Base-by-base conservation (phyloP, 2,113 vertebrate species). In the Trogon surrucura region DNA sequence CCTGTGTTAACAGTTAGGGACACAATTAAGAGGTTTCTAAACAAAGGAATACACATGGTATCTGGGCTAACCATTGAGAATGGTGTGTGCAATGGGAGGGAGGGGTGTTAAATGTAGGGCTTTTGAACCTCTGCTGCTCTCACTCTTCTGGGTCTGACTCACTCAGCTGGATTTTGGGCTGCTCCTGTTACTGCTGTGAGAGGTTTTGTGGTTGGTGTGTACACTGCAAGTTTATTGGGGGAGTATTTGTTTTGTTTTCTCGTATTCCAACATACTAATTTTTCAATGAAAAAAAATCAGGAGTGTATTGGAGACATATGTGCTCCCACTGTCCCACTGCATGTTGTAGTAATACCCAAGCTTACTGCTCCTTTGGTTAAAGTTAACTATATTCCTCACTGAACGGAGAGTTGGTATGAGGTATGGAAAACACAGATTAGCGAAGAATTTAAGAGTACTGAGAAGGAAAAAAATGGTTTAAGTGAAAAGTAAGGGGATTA, bases 191-290 rank as follows among this genome's bases (percentile, higher is more conserved):
- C 72, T 91, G 72, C 5, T 13, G 38, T 47, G 48, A 71, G 83
- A 89, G 72, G 36, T 87, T 64, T 48, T 93, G 93, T 81, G 86
- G 89, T 79, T 69, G 72, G 23, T 71, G 85, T 83, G 34, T 62
- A 67, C 57, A 30, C 65, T 89, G 53, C 30, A 27, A 73, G 41
- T 48, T 87, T 81, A 25, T 60, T 84, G 48, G 44, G 51, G 26
- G 21, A 81, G 16, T 79, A 20, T 61, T 93, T 87, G 50, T 80
- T 93, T 90, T 91, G 73, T 92, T 93, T 93, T 64, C 83, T 92
- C 4, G 0, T 93, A 57, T 81, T 86, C 69, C 51, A 86, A 15
- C 15, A 7, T 65, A 32, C 8, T 80, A 4, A 48, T 60, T 93
- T 93, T 89, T 91, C 61, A 86, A 2, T 14, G 1, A 56, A 81